Evolutionary conservation across 2,113 vertebrate species (phyloP).

Genomic region (Larimichthys crocea): DNA sequence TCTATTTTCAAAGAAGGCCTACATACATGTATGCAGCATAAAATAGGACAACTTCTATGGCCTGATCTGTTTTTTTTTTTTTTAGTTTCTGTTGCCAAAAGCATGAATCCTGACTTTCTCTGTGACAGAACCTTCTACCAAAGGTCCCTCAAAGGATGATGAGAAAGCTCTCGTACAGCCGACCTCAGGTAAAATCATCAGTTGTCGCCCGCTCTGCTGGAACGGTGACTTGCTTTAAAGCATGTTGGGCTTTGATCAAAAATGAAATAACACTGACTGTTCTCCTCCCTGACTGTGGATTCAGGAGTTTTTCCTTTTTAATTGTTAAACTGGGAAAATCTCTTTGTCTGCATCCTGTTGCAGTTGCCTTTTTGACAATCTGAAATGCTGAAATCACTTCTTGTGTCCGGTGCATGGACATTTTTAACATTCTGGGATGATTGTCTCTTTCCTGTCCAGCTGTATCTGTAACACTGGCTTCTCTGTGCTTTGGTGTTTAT

Average conservation of each 20-base stretch:
- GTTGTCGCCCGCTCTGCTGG: not conserved
- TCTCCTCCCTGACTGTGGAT: not conserved
- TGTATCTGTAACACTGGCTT: not conserved
- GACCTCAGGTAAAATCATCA: conserved; percentile 72
- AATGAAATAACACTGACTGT: not conserved
- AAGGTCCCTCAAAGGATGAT: conserved; percentile 70
- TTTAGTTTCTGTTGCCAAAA: not conserved
- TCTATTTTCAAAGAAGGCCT: conserved; percentile 52
- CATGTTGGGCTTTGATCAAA: conserved; percentile 22
- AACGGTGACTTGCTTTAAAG: not conserved
- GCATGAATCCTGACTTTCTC: conserved; percentile 67
- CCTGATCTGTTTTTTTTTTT: not conserved
- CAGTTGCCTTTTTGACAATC: no score
- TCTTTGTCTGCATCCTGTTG: conserved; percentile 1
- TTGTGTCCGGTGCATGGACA: not conserved
- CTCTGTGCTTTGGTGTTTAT: conserved; percentile 1
- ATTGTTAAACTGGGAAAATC: conserved; percentile 11
- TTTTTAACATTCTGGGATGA: not conserved
- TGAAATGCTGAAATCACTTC: not conserved
- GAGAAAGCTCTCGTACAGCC: conserved; percentile 58
- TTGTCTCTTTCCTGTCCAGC: not conserved
- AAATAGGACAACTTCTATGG: conserved; percentile 21
- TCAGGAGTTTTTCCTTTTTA: not conserved
- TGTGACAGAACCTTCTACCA: conserved; percentile 68
- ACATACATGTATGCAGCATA: not conserved